Evolutionary conservation across 2,113 vertebrate genomes (phyloP), one percentile per base, ranked within the genome.

Genomic region (Addax nasomaculatus): DNA sequence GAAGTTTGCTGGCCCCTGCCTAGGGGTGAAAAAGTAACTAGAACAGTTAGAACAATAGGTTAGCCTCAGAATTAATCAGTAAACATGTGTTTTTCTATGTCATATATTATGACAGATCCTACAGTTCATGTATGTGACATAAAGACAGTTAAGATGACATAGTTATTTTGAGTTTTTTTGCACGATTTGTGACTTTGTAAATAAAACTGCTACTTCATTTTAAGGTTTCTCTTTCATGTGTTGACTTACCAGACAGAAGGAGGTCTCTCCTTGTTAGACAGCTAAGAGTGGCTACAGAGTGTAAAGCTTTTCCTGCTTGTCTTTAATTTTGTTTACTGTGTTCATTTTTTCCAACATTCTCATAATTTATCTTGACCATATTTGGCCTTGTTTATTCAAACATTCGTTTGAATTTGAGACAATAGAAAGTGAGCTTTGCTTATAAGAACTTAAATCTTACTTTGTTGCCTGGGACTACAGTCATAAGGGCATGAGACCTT

Each of bases 371-470:
- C 94, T 95, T 91, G 89, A 76, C 89, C 39, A 13, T 97, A 94
- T 90, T 95, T 97, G 85, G 93, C 6, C 30, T 95, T 92, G 45
- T 73, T 97, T 94, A 95, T 95, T 94, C 90, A 27, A 76, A 27
- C 39, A 43, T 43, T 97, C 17, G 12, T 84, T 96, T 97, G 67
- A 86, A 86, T 95, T 84, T 96, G 89, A 94, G 17, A 87, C 62
- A 84, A 16, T 80, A 93, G 49, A 88, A 97, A 86, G 30, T 95
- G 25, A 93, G 16, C 29, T 96, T 96, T 96, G 78, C 62, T 84
- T 76, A 6, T 51, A 85, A 90, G 89, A 95, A 36, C 79, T 89
- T 94, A 45, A 43, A 6, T 51, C 78, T 95, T 94, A 36, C 80
- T 88, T 47, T 27, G 0, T 62, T 89, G 36, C 29, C 14, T 5